phyloP scores from a whole-genome alignment of 1,140 invertebrate genomes.

The Plectus sambesii region DNA sequence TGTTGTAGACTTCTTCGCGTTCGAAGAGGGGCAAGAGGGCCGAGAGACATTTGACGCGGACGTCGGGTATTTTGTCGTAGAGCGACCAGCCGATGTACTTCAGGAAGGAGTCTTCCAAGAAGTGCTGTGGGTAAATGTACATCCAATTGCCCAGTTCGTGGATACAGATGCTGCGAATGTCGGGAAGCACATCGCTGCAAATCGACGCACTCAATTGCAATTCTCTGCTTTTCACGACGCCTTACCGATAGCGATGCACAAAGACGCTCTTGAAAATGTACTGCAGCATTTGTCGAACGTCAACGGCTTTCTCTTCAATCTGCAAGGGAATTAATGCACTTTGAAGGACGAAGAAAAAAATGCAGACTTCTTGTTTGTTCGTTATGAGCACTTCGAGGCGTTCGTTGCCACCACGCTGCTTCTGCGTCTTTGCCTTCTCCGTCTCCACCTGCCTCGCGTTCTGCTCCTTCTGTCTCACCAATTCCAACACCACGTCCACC shows the following conservation, averaged over 20 bases:
- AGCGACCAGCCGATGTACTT: conserved; percentile 99
- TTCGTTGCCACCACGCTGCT: conserved; percentile 61
- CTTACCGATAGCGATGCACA: conserved; percentile 79
- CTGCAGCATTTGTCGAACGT: conserved; percentile 96
- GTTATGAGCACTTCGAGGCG: conserved; percentile 78
- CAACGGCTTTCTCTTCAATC: conserved; percentile 92
- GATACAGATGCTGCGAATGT: conserved; percentile 95
- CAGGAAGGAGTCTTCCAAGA: conserved; percentile 87
- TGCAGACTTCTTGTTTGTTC: conserved; percentile 70
- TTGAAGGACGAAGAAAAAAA: conserved; percentile 8
- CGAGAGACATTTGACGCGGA: conserved; percentile 60
- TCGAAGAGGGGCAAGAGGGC: conserved; percentile 88
- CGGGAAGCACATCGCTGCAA: conserved; percentile 81
- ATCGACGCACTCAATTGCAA: conserved; percentile 8
- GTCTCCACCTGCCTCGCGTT: conserved; percentile 93
- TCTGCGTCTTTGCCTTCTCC: conserved; percentile 73
- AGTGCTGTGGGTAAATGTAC: conserved; percentile 95
- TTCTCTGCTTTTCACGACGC: conserved; percentile 5
- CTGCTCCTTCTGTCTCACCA: conserved; percentile 90
- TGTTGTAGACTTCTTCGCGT: conserved; percentile 81
- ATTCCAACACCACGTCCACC: conserved; percentile 88
- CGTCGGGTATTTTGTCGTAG: conserved; percentile 72
- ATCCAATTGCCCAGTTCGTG: conserved; percentile 98
- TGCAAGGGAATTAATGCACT: conserved; percentile 31
- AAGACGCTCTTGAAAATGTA: conserved; percentile 99